Base-by-base conservation (phyloP, 2,113 vertebrate species). In the Pelodiscus sinensis region DNA sequence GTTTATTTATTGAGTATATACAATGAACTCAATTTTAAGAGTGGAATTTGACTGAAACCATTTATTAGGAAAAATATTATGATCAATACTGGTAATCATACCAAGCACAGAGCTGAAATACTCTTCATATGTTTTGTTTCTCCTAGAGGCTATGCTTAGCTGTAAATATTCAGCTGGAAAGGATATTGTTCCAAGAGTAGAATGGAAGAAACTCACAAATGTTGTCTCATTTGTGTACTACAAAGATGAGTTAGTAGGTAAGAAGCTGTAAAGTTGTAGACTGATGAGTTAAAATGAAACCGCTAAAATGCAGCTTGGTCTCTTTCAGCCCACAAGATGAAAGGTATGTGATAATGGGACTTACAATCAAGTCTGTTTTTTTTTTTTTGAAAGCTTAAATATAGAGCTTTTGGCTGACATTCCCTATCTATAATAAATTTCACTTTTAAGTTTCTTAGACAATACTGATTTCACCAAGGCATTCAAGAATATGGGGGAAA, bases 201-300 rank as follows among this genome's bases (percentile, higher is more conserved):
- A 99, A 94, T 99, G 99, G 99, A 99, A 99, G 98, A 99, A 99
- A 96, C 98, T 98, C 89, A 98, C 96, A 12, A 86, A 97, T 22
- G 96, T 97, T 19, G 97, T 99, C 54, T 99, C 98, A 77, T 99
- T 99, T 81, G 98, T 99, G 81, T 99, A 98, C 97, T 99, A 97
- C 57, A 92, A 97, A 0, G 97, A 97, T 82, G 89, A 97, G 55
- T 98, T 99, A 96, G 97, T 89, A 98, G 99, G 99, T 99, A 97
- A 95, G 97, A 91, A 94, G 58, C 50, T 65, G 31, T 44, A 85
- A 25, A 19, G 1, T 44, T 60, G 6, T 16, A 9, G 16, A 73
- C 22, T 79, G 27, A 5, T 77, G 31, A 29, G 79, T 88, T 89
- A 89, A 79, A 1, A 1, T 54, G 22, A 56, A 31, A 22, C 81